Percentiles rank a stretch among this genome's conserved stretches.
phyloP scores from a whole-genome alignment of 2,888 invertebrate species.

The Pollenia angustigena region DNA sequence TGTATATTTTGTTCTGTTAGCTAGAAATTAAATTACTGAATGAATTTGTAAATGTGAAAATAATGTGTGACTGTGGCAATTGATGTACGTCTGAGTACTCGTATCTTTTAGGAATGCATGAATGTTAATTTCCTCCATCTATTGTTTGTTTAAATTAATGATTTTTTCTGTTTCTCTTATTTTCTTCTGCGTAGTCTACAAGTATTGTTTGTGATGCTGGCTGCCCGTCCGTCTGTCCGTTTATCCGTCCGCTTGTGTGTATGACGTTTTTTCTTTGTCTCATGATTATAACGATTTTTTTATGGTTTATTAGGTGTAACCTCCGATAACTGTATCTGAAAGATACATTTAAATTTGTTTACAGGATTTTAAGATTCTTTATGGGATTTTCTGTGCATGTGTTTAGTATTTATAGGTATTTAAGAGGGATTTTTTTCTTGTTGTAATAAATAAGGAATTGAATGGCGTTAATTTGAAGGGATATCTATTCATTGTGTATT shows the following conservation, averaged over 20 bases:
- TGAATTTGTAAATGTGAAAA: slow-evolving; percentile 40
- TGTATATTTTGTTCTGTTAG: neutral
- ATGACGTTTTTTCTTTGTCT: neutral
- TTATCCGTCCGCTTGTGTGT: neutral
- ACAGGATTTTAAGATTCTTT: slow-evolving; percentile 29
- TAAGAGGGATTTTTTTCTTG: slow-evolving; percentile 4
- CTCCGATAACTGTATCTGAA: slow-evolving; percentile 29
- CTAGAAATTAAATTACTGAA: slow-evolving; percentile 24
- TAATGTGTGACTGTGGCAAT: slow-evolving; percentile 7
- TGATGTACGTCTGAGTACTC: neutral
- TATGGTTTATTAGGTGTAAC: slow-evolving; percentile 48
- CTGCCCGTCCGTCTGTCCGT: neutral
- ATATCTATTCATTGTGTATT: neutral
- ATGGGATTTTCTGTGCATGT: neutral
- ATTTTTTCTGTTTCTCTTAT: slow-evolving; percentile 25
- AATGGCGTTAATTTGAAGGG: neutral
- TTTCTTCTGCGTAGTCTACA: slow-evolving; percentile 8
- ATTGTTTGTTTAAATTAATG: slow-evolving; percentile 32
- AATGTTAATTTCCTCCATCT: slow-evolving; percentile 15
- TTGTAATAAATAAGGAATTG: slow-evolving; percentile 2
- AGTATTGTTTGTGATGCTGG: neutral
- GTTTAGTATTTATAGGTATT: slow-evolving; percentile 13
- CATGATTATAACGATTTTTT: slow-evolving; percentile 22
- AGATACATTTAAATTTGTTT: slow-evolving; percentile 4
- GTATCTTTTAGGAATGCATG: neutral